phyloP scores from a whole-genome alignment of 2,888 invertebrate genomes.

The Lasiommata megera region DNA sequence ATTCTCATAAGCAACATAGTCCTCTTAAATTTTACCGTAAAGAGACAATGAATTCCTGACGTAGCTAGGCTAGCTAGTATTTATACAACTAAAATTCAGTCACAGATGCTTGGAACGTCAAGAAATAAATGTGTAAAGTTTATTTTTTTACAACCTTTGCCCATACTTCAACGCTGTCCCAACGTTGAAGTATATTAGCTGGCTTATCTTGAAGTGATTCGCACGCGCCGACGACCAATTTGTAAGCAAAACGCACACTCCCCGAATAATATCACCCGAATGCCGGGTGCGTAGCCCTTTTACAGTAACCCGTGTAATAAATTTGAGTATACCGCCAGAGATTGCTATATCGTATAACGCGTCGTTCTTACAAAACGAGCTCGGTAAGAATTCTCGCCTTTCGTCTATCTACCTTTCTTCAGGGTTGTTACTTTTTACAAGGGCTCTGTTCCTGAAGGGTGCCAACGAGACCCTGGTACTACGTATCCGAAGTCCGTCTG shows the following conservation, averaged over 20 bases:
- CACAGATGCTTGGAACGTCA: not conserved
- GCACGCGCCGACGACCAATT: constrained; percentile 70
- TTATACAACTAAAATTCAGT: not conserved
- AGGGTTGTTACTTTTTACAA: constrained; percentile 18
- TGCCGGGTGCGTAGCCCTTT: constrained; percentile 50
- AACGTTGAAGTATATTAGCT: constrained; percentile 53
- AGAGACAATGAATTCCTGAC: not conserved
- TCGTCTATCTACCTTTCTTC: constrained; percentile 17
- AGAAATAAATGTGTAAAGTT: not conserved
- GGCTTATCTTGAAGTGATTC: constrained; percentile 39
- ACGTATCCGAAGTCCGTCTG: too few species aligned
- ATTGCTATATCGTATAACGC: constrained; percentile 50
- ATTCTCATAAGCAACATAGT: too few species aligned
- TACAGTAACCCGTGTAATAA: constrained; percentile 57
- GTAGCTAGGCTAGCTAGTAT: not conserved
- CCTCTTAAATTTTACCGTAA: not conserved
- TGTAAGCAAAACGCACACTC: constrained; percentile 75
- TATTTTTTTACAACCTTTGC: constrained; percentile 25
- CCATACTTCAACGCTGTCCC: constrained; percentile 48
- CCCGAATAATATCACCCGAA: constrained; percentile 63
- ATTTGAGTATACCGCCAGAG: constrained; percentile 62
- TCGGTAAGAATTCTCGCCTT: constrained; percentile 29
- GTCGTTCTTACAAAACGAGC: constrained; percentile 25
- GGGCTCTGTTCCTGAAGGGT: too few species aligned
- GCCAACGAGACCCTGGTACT: too few species aligned